These are phyloP conservation scores for Iphiclides podalirius DNA, from an alignment of 2,888 invertebrate genomes.

Conservation along the genomic window DNA sequence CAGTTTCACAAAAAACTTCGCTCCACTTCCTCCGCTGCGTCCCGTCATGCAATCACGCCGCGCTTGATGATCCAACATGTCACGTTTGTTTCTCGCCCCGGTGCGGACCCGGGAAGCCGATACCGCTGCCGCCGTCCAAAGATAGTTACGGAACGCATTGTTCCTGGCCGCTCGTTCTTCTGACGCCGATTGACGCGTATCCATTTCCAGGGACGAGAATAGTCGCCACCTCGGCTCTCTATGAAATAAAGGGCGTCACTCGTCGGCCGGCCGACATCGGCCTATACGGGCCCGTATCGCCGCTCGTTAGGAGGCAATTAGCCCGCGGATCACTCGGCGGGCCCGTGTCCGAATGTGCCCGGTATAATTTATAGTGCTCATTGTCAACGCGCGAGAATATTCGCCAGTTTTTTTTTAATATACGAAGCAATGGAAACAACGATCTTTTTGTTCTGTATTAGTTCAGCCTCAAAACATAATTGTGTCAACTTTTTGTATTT, in stretches of 20 bases:
- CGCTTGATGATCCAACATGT: too few species aligned
- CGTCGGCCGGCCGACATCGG: constrained; percentile 61
- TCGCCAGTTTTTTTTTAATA: constrained; percentile 38
- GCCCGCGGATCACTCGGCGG: constrained; percentile 70
- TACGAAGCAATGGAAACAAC: too few species aligned
- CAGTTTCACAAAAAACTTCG: too few species aligned
- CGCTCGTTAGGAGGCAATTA: constrained; percentile 78
- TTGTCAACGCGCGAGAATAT: constrained; percentile 33
- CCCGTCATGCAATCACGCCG: too few species aligned
- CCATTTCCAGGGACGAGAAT: constrained; percentile 73
- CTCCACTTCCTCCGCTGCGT: too few species aligned
- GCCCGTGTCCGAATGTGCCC: constrained; percentile 65
- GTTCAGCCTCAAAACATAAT: too few species aligned
- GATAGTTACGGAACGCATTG: constrained; percentile 65
- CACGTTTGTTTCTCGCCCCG: constrained; percentile 19
- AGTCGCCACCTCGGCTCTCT: constrained; percentile 53
- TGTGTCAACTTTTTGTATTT: too few species aligned
- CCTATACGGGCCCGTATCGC: constrained; percentile 59
- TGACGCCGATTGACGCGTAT: constrained; percentile 73
- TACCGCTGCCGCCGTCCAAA: constrained; percentile 43
- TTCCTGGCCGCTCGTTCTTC: constrained; percentile 50
- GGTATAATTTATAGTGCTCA: constrained; percentile 60
- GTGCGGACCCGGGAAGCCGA: too few species aligned
- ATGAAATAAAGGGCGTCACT: constrained; percentile 77
- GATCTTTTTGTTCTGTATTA: too few species aligned